phyloP scores from a whole-genome alignment of 2,797 vertebrate genomes.

The Urocyon cinereoargenteus region DNA sequence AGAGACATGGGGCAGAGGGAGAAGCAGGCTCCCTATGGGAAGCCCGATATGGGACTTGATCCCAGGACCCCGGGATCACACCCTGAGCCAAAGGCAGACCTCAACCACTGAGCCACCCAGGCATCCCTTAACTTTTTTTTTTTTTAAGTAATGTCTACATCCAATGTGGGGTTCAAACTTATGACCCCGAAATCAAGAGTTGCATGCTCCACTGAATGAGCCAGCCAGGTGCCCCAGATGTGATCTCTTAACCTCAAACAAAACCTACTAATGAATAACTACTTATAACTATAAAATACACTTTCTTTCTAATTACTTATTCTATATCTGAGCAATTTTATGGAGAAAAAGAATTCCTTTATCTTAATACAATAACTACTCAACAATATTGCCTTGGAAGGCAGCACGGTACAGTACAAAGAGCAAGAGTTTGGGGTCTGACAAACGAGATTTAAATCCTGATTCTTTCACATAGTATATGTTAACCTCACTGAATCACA shows the following conservation, averaged over 20 bases:
- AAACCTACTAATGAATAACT: background rate
- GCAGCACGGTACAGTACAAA: background rate
- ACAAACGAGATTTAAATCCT: background rate
- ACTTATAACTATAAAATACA: background rate
- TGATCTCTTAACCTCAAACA: background rate
- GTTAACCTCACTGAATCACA: background rate
- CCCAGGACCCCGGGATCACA: no score
- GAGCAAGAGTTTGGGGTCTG: background rate
- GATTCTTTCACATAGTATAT: background rate
- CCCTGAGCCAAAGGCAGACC: no score
- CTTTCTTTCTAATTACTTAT: background rate
- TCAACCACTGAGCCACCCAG: no score
- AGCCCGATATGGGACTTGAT: no score
- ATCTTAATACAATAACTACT: background rate
- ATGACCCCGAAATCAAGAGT: background rate
- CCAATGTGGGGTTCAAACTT: background rate
- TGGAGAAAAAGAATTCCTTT: background rate
- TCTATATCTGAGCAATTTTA: background rate
- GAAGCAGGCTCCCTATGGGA: no score
- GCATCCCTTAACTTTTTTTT: no score
- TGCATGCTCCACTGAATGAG: background rate
- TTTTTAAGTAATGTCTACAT: background rate
- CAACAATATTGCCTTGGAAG: background rate
- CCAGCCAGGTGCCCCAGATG: background rate
- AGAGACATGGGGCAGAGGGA: no score